Conservation (phyloP, 2,797 vertebrate genomes). For the Neoniphon sammara region DNA sequence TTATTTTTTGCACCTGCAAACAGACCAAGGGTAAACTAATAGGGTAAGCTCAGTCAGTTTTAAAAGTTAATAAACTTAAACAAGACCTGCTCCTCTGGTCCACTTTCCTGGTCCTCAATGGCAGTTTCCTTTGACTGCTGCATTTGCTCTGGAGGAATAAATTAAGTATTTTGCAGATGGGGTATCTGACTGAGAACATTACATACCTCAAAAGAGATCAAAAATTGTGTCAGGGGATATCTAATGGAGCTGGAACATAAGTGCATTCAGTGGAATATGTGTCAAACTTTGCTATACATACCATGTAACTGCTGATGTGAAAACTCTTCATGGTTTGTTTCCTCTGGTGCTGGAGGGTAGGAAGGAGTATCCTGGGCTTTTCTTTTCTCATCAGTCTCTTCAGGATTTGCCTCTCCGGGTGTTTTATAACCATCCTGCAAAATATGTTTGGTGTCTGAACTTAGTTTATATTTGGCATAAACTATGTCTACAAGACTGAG, state of each 20-base stretch:
- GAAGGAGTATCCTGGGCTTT: conserved; percentile 23
- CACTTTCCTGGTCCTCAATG: conserved; percentile 33
- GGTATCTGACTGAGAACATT: neutral
- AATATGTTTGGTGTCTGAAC: conserved; percentile 2
- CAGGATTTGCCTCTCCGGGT: conserved; percentile 40
- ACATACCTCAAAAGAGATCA: neutral
- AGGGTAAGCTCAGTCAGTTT: neutral
- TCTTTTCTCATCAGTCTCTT: conserved; percentile 47
- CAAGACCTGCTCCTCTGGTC: conserved; percentile 46
- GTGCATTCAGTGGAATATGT: neutral
- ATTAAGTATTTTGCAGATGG: neutral
- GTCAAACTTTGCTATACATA: conserved; percentile 18
- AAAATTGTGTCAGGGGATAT: neutral
- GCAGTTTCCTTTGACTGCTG: conserved; percentile 35
- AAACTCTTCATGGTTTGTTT: conserved; percentile 30
- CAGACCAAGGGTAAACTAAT: neutral
- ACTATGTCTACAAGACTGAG: neutral
- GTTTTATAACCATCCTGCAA: conserved; percentile 39
- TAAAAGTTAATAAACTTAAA: neutral
- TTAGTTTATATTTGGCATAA: no score
- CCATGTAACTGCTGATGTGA: conserved; percentile 46
- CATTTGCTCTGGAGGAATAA: conserved; percentile 60
- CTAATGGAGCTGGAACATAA: neutral
- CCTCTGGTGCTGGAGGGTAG: conserved; percentile 32
- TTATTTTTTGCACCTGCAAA: neutral